Conservation (phyloP, 2,113 vertebrate genomes). For the Indicator maculatus region DNA sequence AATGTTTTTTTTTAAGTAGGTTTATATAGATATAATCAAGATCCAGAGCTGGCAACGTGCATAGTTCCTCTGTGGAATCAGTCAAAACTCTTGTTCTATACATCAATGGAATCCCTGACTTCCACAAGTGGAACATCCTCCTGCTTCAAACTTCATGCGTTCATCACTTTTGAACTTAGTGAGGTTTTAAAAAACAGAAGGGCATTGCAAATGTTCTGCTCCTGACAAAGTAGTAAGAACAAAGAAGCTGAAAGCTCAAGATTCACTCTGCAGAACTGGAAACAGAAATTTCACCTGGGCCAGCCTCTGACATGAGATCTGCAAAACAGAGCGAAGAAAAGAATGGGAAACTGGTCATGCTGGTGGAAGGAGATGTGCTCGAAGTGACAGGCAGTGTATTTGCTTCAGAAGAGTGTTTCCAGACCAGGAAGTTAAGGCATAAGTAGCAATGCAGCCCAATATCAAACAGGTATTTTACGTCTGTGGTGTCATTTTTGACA, state of each 20-base stretch:
- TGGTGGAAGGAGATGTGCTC: background rate
- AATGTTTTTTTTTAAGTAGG: background rate
- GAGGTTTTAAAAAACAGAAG: background rate
- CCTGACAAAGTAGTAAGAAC: background rate
- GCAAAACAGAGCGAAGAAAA: background rate
- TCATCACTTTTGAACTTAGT: background rate
- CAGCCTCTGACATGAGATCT: background rate
- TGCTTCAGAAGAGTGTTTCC: slow-evolving; percentile 6
- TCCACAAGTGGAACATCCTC: background rate
- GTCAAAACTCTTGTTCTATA: background rate
- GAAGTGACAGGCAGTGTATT: background rate
- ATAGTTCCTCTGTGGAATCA: background rate
- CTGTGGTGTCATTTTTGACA: background rate
- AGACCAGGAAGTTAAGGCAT: background rate
- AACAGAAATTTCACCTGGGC: background rate
- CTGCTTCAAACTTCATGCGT: background rate
- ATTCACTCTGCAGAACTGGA: background rate
- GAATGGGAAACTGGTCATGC: background rate
- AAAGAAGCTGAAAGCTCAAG: background rate
- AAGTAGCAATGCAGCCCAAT: background rate
- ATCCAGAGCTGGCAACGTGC: background rate
- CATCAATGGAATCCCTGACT: background rate
- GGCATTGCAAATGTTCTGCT: background rate
- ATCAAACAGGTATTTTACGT: background rate
- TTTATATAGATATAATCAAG: background rate